Evolutionary conservation across 2,797 vertebrate species (phyloP).

Genomic region (Phaenicophaeus curvirostris): DNA sequence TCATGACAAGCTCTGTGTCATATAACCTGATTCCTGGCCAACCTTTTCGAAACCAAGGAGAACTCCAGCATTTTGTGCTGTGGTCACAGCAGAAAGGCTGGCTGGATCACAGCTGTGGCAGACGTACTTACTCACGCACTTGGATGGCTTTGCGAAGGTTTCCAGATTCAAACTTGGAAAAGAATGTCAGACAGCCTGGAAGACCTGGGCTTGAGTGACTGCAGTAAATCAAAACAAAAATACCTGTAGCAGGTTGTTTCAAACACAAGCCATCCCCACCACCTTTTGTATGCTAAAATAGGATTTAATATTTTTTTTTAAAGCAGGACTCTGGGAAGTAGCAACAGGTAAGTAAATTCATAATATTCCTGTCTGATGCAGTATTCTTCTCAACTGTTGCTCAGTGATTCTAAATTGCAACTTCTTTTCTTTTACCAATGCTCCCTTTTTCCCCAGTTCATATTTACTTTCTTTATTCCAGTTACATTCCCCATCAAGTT

Average conservation of each 20-base stretch:
- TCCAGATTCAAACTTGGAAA: constrained; percentile 91
- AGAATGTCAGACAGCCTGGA: constrained; percentile 81
- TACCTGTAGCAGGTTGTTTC: background rate
- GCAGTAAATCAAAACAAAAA: constrained; percentile 38
- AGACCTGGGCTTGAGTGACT: constrained; percentile 68
- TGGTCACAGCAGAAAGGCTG: background rate
- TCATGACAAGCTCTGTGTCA: background rate
- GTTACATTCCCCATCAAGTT: background rate
- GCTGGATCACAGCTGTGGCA: background rate
- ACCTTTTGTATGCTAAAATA: background rate
- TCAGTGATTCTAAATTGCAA: background rate
- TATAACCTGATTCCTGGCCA: background rate
- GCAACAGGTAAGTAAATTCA: background rate
- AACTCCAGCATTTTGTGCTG: rapidly evolving
- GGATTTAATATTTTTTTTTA: background rate
- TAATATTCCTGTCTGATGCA: background rate
- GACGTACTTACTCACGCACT: constrained; percentile 85
- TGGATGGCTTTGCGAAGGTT: constrained; percentile 91
- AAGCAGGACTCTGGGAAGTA: background rate
- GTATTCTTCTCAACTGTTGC: background rate
- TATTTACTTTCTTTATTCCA: background rate
- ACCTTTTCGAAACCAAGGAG: background rate
- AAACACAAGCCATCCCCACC: background rate
- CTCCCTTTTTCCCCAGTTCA: background rate
- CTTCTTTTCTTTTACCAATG: background rate